A percentile compares a stretch with the other conserved stretches of the same genome.
phyloP scores from a whole-genome alignment of 2,888 invertebrate genomes.

The Argyresthia albistria region DNA sequence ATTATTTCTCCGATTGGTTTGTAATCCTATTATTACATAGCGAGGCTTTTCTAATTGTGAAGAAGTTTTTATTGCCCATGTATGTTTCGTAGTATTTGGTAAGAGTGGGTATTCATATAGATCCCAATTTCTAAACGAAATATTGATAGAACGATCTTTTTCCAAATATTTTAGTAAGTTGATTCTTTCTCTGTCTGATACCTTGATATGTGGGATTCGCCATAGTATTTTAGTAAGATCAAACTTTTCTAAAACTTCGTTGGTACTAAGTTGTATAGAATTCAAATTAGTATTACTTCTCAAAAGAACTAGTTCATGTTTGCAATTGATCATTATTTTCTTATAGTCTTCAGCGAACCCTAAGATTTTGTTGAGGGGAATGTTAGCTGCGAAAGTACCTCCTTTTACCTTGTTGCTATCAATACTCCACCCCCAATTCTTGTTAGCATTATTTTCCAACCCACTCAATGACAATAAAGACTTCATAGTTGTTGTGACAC shows the following conservation, averaged over 20 bases:
- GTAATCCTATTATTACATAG: constrained; percentile 32
- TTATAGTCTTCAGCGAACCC: constrained; percentile 21
- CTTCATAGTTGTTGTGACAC: constrained; percentile 8
- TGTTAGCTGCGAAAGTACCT: background rate
- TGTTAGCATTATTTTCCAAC: constrained; percentile 9
- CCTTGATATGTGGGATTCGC: constrained; percentile 9
- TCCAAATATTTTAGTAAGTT: constrained; percentile 14
- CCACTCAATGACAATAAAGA: constrained; percentile 12
- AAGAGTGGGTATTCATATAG: constrained; percentile 31
- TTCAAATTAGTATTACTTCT: constrained; percentile 23
- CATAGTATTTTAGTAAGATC: constrained; percentile 2
- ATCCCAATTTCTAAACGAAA: constrained; percentile 30
- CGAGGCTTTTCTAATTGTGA: constrained; percentile 31
- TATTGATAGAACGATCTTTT: constrained; percentile 17
- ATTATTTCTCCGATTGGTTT: constrained; percentile 29
- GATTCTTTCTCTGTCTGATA: constrained; percentile 11
- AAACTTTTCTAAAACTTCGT: constrained; percentile 10
- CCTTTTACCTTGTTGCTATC: background rate
- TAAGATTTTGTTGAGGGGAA: constrained; percentile 14
- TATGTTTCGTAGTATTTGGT: constrained; percentile 22
- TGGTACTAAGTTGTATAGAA: constrained; percentile 15
- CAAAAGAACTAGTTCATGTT: constrained; percentile 34
- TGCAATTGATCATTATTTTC: constrained; percentile 32
- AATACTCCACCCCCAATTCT: background rate
- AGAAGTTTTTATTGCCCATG: constrained; percentile 27